Percentiles rank a stretch among this genome's conserved stretches.
phyloP scores from a whole-genome alignment of 2,113 vertebrate genomes.

The Podiceps cristatus region DNA sequence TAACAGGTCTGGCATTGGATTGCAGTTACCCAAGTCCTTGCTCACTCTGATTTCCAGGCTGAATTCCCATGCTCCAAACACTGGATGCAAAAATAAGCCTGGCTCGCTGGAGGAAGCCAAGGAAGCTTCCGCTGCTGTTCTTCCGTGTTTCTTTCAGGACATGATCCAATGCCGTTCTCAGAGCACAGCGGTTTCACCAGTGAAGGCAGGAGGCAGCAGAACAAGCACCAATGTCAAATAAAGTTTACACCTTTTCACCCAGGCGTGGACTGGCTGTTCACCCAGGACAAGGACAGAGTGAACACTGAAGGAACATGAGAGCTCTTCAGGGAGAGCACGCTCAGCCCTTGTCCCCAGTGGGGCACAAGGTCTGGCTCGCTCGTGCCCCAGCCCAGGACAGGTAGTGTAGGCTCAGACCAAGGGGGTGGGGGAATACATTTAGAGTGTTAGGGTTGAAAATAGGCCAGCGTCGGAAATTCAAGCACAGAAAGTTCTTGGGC shows the following conservation, averaged over 20 bases:
- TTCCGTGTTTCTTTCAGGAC: neutral
- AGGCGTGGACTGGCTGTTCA: neutral
- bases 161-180: neutral
- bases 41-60: neutral
- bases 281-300: neutral
- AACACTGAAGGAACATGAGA: neutral
- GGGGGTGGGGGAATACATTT: neutral
- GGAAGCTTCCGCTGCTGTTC: neutral
- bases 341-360: neutral
- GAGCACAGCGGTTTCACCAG: neutral
- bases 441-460: neutral
- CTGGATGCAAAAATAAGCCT: neutral
- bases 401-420: neutral
- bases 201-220: slow-evolving; percentile 5
- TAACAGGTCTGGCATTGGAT: neutral
- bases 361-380: neutral
- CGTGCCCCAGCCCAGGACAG: neutral
- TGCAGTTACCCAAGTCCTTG: neutral
- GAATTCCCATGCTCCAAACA: neutral
- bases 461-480: neutral
- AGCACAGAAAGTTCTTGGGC: neutral
- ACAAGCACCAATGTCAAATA: neutral
- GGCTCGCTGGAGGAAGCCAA: neutral
- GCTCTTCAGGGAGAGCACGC: fast-evolving
- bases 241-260: neutral